Percentiles rank a stretch among this genome's conserved stretches.
phyloP scores from a whole-genome alignment of 2,797 vertebrate species.

The Buceros bicornis region DNA sequence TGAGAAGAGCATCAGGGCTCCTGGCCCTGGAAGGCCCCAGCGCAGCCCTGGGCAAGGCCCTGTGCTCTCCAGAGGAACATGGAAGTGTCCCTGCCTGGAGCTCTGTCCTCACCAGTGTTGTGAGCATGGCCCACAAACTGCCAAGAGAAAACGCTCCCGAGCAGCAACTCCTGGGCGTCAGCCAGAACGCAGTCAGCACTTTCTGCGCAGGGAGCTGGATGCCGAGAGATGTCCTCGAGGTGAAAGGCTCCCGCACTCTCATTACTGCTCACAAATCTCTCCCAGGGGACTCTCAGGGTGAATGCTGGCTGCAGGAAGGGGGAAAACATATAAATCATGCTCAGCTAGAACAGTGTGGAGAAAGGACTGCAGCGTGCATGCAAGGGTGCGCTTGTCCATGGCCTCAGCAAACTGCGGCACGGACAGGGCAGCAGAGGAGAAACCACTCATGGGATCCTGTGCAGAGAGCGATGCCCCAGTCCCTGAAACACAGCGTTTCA shows the following conservation, averaged over 20 bases:
- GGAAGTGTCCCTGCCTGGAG: background rate
- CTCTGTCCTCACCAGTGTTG: accelerated
- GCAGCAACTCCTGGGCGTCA: background rate
- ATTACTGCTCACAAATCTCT: conserved; percentile 40
- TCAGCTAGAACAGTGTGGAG: background rate
- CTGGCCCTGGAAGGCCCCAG: background rate
- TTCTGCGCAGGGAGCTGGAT: background rate
- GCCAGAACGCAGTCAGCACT: conserved; percentile 14
- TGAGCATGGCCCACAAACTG: accelerated
- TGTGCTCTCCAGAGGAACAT: accelerated
- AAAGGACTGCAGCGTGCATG: background rate
- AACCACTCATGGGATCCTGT: accelerated
- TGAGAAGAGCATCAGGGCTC: background rate
- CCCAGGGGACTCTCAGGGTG: background rate
- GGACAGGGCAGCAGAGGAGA: background rate
- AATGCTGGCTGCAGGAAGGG: background rate
- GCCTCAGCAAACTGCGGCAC: background rate
- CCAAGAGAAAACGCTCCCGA: background rate
- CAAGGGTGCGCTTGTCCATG: accelerated
- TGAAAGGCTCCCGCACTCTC: conserved; percentile 41
- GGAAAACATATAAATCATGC: background rate
- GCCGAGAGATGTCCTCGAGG: conserved; percentile 14
- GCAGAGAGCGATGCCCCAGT: background rate
- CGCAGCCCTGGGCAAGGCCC: accelerated
- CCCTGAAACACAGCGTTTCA: background rate